Percentiles rank a stretch among this genome's conserved stretches.
Evolutionary conservation across 1,140 invertebrate species (phyloP).

Genomic region (Bombus polaris): DNA sequence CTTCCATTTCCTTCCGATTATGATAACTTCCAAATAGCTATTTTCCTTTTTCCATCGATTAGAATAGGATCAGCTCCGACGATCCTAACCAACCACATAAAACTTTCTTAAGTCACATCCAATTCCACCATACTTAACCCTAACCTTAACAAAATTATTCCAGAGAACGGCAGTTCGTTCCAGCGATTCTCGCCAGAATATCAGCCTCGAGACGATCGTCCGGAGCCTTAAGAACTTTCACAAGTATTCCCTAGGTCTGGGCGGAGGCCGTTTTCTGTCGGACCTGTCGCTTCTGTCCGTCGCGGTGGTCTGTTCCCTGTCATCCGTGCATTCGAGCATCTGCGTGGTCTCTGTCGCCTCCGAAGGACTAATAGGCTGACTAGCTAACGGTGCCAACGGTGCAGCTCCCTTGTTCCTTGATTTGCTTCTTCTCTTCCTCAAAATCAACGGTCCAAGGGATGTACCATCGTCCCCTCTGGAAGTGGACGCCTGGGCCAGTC

Average conservation of each 20-base stretch:
- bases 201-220: slow-evolving; percentile 25
- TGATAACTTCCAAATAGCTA: background rate
- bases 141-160: background rate
- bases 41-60: too few relatives aligned
- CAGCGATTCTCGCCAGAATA: background rate
- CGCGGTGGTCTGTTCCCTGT: slow-evolving; percentile 63
- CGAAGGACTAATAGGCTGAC: slow-evolving; percentile 79
- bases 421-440: slow-evolving; percentile 88
- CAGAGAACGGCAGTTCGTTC: background rate
- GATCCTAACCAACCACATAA: background rate
- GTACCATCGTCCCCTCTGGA: slow-evolving; percentile 73
- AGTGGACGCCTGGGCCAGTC: slow-evolving; percentile 82
- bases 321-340: slow-evolving; percentile 79
- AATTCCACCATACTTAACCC: too few relatives aligned
- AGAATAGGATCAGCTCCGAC: background rate
- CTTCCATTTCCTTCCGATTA: background rate
- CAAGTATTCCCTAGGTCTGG: slow-evolving; percentile 80
- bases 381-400: slow-evolving; percentile 84
- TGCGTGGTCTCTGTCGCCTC: slow-evolving; percentile 79
- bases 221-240: slow-evolving; percentile 74
- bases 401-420: slow-evolving; percentile 86
- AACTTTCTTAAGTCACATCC: too few relatives aligned
- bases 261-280: slow-evolving; percentile 79
- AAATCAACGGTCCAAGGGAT: slow-evolving; percentile 85
- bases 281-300: slow-evolving; percentile 66